phyloP scores from a whole-genome alignment of 2,113 vertebrate genomes.

The Sitta europaea region DNA sequence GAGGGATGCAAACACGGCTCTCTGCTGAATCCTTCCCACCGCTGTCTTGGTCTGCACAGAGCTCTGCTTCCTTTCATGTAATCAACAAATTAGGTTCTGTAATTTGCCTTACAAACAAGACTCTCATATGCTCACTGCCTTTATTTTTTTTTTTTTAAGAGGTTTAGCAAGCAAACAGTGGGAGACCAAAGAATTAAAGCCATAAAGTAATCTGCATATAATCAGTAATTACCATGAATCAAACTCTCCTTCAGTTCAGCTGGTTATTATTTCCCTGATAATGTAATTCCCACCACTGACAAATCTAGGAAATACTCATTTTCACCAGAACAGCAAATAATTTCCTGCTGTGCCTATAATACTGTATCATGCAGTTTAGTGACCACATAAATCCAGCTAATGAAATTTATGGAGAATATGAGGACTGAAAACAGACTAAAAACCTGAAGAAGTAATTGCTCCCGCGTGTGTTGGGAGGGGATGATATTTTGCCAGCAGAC shows the following conservation, averaged over 20 bases:
- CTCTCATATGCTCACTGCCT: background rate
- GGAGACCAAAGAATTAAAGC: slow-evolving; percentile 54
- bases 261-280: slow-evolving; percentile 39
- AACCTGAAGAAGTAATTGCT: background rate
- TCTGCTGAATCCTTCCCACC: background rate
- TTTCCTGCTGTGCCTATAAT: slow-evolving; percentile 46
- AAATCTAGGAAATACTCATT: slow-evolving; percentile 38
- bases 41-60: background rate
- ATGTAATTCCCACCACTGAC: background rate
- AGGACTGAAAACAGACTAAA: background rate
- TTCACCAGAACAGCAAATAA: slow-evolving; percentile 55
- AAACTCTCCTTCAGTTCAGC: slow-evolving; percentile 39
- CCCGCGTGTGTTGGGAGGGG: background rate
- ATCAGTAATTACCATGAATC: slow-evolving; percentile 53
- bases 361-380: slow-evolving; percentile 36
- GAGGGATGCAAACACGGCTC: background rate
- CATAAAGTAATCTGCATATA: slow-evolving; percentile 51
- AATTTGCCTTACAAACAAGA: slow-evolving; percentile 13
- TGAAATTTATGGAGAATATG: slow-evolving; percentile 30
- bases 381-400: slow-evolving; percentile 54
- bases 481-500: background rate
- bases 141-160: background rate
- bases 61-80: background rate
- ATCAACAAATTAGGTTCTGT: slow-evolving; percentile 23
- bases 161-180: slow-evolving; percentile 54